phyloP scores from a whole-genome alignment of 2,888 invertebrate species.

The Gonocerus acuteangulatus region DNA sequence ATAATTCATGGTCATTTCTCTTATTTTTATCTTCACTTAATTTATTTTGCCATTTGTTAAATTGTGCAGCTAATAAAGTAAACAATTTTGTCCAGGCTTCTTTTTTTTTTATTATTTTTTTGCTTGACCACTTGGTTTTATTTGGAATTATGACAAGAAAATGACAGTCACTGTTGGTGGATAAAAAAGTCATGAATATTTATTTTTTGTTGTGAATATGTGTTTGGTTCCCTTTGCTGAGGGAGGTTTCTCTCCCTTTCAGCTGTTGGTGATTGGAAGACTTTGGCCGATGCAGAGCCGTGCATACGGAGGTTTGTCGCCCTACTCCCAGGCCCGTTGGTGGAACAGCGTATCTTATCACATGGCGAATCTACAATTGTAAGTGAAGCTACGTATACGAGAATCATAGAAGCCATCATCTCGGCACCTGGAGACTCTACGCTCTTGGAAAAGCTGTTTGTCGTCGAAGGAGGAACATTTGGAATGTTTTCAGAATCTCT shows the following conservation, averaged over 20 bases:
- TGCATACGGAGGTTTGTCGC: constrained; percentile 43
- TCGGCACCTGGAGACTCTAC: constrained; percentile 38
- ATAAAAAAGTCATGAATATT: too few relatives aligned
- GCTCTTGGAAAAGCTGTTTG: constrained; percentile 48
- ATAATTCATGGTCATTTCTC: too few relatives aligned
- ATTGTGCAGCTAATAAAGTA: too few relatives aligned
- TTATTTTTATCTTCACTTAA: too few relatives aligned
- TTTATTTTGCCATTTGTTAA: too few relatives aligned
- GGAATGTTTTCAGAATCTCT: constrained; percentile 46
- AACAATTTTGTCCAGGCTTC: too few relatives aligned
- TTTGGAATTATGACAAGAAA: too few relatives aligned
- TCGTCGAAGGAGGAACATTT: constrained; percentile 48
- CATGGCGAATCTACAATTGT: constrained; percentile 44
- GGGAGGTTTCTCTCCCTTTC: constrained; percentile 21
- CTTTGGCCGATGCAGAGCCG: constrained; percentile 1
- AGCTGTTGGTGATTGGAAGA: constrained; percentile 20
- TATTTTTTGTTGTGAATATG: not conserved
- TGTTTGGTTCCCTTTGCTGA: constrained; percentile 1
- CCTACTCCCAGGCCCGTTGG: constrained; percentile 53
- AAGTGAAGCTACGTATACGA: constrained; percentile 21
- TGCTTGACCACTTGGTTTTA: too few relatives aligned
- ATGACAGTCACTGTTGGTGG: too few relatives aligned
- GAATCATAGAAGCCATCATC: constrained; percentile 22
- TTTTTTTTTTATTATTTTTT: too few relatives aligned
- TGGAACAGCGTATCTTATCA: constrained; percentile 54